phyloP scores from a whole-genome alignment of 2,888 invertebrate species.

The Erannis defoliaria region DNA sequence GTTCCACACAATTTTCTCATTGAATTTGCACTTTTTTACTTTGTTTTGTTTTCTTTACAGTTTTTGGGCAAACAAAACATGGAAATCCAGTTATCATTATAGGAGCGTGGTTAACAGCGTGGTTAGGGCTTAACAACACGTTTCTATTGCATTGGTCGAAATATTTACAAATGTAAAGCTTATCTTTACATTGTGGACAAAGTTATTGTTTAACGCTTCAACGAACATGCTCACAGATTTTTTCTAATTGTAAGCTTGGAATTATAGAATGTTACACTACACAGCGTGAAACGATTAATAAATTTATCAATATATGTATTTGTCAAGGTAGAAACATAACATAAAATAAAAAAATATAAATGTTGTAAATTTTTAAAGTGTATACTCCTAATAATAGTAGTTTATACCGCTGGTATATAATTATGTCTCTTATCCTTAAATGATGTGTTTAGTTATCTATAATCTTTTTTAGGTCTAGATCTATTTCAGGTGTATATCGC shows the following conservation, averaged over 20 bases:
- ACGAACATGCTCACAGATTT: neutral
- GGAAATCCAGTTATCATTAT: constrained; percentile 9
- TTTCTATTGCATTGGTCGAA: neutral
- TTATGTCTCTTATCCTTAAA: too few species aligned
- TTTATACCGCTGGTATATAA: too few species aligned
- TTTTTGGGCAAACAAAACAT: neutral
- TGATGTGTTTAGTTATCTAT: neutral
- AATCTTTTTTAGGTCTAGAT: neutral
- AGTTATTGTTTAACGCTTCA: neutral
- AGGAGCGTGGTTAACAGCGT: neutral
- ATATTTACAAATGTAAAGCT: neutral
- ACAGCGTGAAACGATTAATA: too few species aligned
- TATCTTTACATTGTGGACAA: neutral
- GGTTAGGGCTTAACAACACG: neutral
- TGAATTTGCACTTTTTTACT: too few species aligned
- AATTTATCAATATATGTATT: too few species aligned
- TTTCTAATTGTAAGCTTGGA: neutral
- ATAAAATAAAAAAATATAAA: too few species aligned
- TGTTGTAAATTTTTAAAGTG: too few species aligned
- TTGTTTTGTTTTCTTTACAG: neutral
- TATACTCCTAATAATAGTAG: too few species aligned
- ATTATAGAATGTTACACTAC: too few species aligned
- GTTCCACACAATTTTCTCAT: too few species aligned
- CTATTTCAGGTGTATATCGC: neutral
- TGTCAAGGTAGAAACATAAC: too few species aligned